Percentiles rank a stretch among this genome's conserved stretches.
phyloP scores from a whole-genome alignment of 2,888 invertebrate genomes.

The Drosophila rellima region DNA sequence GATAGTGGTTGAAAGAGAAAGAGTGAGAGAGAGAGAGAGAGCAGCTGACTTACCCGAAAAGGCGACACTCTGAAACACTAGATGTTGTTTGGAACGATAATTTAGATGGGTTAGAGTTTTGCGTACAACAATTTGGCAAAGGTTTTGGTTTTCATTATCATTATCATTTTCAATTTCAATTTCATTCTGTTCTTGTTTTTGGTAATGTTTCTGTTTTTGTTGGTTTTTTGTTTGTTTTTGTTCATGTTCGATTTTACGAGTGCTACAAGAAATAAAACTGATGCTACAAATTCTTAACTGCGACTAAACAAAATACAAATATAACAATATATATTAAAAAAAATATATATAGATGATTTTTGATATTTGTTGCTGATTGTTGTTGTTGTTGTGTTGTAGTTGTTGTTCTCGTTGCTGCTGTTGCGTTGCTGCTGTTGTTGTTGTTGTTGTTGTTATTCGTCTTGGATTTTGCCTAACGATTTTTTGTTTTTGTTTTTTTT shows the following conservation, averaged over 20 bases:
- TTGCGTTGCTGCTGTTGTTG: slow-evolving; percentile 11
- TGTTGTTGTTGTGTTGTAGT: slow-evolving; percentile 21
- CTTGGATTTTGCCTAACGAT: slow-evolving; percentile 20
- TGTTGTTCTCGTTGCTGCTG: slow-evolving; percentile 22
- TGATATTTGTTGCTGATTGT: slow-evolving; percentile 35
- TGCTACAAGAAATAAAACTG: slow-evolving; percentile 55
- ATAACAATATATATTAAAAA: slow-evolving; percentile 10
- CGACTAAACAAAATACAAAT: slow-evolving; percentile 30
- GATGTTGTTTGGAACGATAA: slow-evolving; percentile 85
- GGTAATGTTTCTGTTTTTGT: slow-evolving; percentile 8
- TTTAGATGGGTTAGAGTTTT: slow-evolving; percentile 85
- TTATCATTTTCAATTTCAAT: slow-evolving; percentile 6
- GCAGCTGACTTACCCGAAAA: slow-evolving; percentile 93
- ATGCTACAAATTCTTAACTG: slow-evolving; percentile 49
- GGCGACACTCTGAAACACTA: slow-evolving; percentile 98
- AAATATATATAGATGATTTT: slow-evolving; percentile 33
- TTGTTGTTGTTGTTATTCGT: slow-evolving; percentile 37
- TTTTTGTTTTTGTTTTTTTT: slow-evolving; percentile 19
- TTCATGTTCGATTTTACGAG: slow-evolving; percentile 36
- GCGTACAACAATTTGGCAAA: slow-evolving; percentile 84
- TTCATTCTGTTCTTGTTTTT: too few species aligned
- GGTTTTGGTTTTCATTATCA: slow-evolving; percentile 29
- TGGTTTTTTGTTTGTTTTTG: slow-evolving; percentile 30
- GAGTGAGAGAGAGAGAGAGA: slow-evolving; percentile 13
- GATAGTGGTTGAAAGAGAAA: neutral